Evolutionary conservation across 1,140 invertebrate genomes (phyloP).

Genomic region (Eurosta solidaginis): DNA sequence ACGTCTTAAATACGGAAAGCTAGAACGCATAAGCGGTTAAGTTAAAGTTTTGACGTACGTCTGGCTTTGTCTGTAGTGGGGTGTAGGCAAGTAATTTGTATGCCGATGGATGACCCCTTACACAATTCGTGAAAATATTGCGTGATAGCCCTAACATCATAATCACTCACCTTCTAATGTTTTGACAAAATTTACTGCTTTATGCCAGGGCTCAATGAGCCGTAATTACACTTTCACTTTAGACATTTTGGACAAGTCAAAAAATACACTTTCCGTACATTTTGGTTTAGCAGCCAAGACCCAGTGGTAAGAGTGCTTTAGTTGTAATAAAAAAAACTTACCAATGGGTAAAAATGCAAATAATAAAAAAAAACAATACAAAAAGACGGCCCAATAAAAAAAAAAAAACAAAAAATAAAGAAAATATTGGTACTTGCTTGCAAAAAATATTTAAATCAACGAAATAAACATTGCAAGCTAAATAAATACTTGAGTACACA

Average conservation of each 20-base stretch:
- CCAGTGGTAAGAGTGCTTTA: background rate
- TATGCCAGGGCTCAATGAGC: background rate
- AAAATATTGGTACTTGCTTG: background rate
- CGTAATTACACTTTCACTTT: slow-evolving; percentile 30
- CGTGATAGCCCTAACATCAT: background rate
- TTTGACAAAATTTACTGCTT: background rate
- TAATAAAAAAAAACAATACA: background rate
- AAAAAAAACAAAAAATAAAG: background rate
- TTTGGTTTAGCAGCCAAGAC: background rate
- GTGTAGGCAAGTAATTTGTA: background rate
- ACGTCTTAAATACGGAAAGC: too few species aligned
- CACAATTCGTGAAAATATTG: background rate
- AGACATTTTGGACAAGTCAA: background rate
- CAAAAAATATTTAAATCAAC: background rate
- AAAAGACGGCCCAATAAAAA: background rate
- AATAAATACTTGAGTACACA: background rate
- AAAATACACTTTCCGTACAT: background rate
- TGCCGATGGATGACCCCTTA: background rate
- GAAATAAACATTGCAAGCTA: background rate
- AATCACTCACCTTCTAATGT: background rate
- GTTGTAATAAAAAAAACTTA: background rate
- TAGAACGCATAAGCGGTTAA: too few species aligned
- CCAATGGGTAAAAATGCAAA: background rate
- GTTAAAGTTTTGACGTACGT: too few species aligned
- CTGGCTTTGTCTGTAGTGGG: too few species aligned